Percentiles rank a stretch among this genome's conserved stretches.
These are phyloP conservation scores for Talpa occidentalis DNA, from an alignment of 2,113 vertebrate genomes.

Conservation along the genomic window DNA sequence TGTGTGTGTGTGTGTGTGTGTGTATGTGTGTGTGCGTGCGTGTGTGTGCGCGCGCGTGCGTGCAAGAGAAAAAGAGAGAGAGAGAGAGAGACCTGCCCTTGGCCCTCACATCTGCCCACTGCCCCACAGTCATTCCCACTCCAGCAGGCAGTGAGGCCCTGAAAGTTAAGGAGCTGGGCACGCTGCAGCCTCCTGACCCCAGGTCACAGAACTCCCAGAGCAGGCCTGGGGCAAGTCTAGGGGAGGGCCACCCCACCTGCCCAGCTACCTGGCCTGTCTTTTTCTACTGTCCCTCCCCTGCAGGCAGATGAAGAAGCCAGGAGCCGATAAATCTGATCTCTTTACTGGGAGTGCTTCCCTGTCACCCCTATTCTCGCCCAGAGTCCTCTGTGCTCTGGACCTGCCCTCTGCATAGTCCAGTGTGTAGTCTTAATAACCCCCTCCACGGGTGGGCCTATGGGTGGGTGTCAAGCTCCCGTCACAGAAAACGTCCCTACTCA, in stretches of 20 bases:
- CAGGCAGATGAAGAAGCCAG: background rate
- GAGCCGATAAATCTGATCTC: background rate
- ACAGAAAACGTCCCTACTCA: background rate
- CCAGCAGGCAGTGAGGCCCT: background rate
- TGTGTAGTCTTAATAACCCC: background rate
- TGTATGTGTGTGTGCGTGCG: no score
- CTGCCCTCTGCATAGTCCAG: background rate
- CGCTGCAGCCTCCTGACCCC: no score
- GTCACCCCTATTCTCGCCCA: background rate
- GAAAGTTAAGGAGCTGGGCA: background rate
- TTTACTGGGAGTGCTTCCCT: background rate
- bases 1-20: background rate
- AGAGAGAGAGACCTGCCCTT: no score
- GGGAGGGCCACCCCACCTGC: background rate
- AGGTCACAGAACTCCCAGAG: background rate
- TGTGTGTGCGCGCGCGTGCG: no score
- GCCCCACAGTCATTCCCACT: background rate
- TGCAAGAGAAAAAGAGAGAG: no score
- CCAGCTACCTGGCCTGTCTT: background rate
- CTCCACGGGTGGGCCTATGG: background rate
- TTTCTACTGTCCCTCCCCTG: background rate
- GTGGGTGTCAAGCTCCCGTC: background rate
- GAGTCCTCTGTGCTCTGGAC: background rate
- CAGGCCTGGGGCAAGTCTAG: background rate
- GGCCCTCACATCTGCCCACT: background rate